Evolutionary conservation across 1,140 invertebrate genomes (phyloP).

Genomic region (Microplitis mediator): DNA sequence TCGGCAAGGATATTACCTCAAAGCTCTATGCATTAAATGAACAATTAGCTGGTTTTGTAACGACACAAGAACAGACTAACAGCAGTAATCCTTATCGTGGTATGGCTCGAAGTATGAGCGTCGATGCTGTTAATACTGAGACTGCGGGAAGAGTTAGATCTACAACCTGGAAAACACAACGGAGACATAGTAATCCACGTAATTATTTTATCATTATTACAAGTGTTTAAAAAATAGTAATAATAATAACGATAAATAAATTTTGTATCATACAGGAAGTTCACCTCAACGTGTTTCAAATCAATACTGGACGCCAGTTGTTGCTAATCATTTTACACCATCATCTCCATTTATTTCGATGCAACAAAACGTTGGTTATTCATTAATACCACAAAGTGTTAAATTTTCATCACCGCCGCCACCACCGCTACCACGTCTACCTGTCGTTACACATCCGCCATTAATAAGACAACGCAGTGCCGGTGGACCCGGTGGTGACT

Average conservation of each 20-base stretch:
- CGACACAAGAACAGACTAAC: conserved; percentile 46
- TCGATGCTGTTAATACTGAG: conserved; percentile 80
- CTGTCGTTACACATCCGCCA: conserved; percentile 42
- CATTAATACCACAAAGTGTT: conserved; percentile 50
- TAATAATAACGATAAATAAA: too few relatives aligned
- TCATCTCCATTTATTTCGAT: conserved; percentile 65
- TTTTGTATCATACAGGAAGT: conserved; percentile 36
- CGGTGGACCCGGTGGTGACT: conserved; percentile 54
- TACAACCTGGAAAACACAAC: conserved; percentile 66
- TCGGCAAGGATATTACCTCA: conserved; percentile 86
- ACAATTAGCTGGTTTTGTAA: conserved; percentile 64
- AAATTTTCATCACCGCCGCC: conserved; percentile 55
- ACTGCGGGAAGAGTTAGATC: conserved; percentile 75
- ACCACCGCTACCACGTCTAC: conserved; percentile 46
- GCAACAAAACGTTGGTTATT: conserved; percentile 50
- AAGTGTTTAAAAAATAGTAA: too few relatives aligned
- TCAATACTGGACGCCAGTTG: conserved; percentile 67
- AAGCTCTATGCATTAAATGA: conserved; percentile 84
- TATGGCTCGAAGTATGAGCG: conserved; percentile 71
- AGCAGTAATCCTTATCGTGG: conserved; percentile 57
- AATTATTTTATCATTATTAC: conserved; percentile 27
- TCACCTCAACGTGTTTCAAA: conserved; percentile 52
- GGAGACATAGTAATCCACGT: conserved; percentile 54
- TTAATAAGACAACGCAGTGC: conserved; percentile 50
- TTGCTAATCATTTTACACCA: conserved; percentile 68